phyloP scores from a whole-genome alignment of 2,797 vertebrate species.

The Hydrophis major region DNA sequence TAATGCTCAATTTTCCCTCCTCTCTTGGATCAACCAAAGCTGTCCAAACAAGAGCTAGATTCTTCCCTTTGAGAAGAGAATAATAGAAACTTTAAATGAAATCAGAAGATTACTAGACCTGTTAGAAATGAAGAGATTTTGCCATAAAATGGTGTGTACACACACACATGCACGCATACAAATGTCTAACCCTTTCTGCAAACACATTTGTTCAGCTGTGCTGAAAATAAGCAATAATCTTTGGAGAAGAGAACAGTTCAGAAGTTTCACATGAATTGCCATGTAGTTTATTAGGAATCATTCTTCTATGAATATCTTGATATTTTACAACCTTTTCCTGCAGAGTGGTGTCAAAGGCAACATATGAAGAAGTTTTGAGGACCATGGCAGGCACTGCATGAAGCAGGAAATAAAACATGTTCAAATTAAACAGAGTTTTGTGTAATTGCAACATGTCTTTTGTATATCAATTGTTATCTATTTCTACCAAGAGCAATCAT shows the following conservation, averaged over 20 bases:
- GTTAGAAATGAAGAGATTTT: conserved; percentile 62
- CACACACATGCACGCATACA: not conserved
- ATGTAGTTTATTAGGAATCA: not conserved
- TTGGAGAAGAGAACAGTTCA: conserved; percentile 30
- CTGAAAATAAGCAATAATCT: conserved; percentile 34
- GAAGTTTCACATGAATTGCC: not conserved
- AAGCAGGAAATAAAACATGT: not conserved
- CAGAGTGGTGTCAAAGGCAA: not conserved
- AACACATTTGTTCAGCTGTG: conserved; percentile 45
- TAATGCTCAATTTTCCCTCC: conserved; percentile 70
- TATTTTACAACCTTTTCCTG: not conserved
- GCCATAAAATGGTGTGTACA: conserved; percentile 46
- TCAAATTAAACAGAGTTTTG: not conserved
- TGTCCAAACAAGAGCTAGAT: conserved; percentile 75
- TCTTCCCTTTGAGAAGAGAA: conserved; percentile 71
- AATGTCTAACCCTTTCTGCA: conserved; percentile 9
- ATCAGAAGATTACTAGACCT: conserved; percentile 74
- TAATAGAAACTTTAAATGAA: conserved; percentile 77
- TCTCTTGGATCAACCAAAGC: conserved; percentile 72
- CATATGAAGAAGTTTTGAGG: not conserved
- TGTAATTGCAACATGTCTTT: not conserved
- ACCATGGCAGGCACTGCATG: not conserved
- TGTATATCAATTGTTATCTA: not conserved
- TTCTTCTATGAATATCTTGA: not conserved
- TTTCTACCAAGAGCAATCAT: not conserved